Base-by-base conservation (phyloP, 1,140 invertebrate genomes). In the Wasmannia auropunctata region DNA sequence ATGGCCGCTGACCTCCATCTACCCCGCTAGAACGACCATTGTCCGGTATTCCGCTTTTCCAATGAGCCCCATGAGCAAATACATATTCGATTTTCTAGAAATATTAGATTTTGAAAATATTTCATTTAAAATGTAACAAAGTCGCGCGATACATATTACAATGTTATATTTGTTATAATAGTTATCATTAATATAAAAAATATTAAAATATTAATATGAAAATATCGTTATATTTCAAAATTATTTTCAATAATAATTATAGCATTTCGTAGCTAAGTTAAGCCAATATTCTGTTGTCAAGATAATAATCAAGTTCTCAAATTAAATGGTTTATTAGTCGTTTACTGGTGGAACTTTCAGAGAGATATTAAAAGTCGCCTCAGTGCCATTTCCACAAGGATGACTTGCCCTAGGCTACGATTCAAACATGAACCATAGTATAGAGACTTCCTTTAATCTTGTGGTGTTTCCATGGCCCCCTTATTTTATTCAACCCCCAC, bases 381-480 rank as follows among this genome's bases (percentile, higher is more conserved):
- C 85, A 65, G 90, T 89, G 91, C 83, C 75, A 67, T 67, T 87
- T 84, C 51, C 6, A 83, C 58, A 75, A 79, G 67, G 75, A 85
- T 83, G 56, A 22, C 34, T 70, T 22, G 85, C 87, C 84, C 31
- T 79, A 54, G 86, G 88, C 81, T 77, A 87, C 86, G 84, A 88
- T 87, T 88, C 85, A 56, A 77, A 81, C 72, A 54, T 86, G 89
- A 83, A 77, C 88, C 90, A 91, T 37, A 62, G 11, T 75, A 56
- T 60, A 58, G 60, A 86, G 69, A 58, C 91, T 93, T 93, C 90
- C 92, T 95, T 95, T 95, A 95, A 95, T 95, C 94, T 95, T 90
- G 91, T 88, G 87, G 92, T 95, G 94, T 94, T 94, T 95, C 94
- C 94, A 94, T 94, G 93, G 90, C 89, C 58, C 86, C 91, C 70